These are phyloP conservation scores for Desoria tigrina DNA, from an alignment of 2,888 invertebrate genomes.

Conservation along the genomic window DNA sequence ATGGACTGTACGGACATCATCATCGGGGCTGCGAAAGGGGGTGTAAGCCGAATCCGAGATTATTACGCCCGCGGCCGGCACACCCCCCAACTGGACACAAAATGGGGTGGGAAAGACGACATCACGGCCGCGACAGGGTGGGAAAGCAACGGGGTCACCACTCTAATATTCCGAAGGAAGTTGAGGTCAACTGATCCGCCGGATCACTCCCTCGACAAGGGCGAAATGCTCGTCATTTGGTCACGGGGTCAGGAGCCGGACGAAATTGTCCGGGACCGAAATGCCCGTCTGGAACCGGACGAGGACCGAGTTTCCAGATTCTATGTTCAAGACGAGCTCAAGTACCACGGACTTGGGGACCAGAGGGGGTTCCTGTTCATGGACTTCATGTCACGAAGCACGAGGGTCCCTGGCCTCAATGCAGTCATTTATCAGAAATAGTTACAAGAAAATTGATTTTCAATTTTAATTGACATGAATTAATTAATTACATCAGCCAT, in stretches of 20 bases:
- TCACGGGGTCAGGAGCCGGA: conserved; percentile 84
- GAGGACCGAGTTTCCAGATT: conserved; percentile 71
- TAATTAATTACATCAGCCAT: too few species aligned
- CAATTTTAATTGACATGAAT: too few species aligned
- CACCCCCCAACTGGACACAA: conserved; percentile 35
- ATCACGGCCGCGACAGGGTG: conserved; percentile 84
- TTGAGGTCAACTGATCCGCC: conserved; percentile 63
- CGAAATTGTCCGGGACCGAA: conserved; percentile 70
- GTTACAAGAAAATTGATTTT: too few species aligned
- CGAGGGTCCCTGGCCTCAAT: conserved; percentile 45
- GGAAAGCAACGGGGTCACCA: conserved; percentile 85
- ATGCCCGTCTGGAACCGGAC: conserved; percentile 70
- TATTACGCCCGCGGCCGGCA: conserved; percentile 72
- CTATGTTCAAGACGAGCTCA: conserved; percentile 84
- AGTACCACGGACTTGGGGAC: conserved; percentile 83
- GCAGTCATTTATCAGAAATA: conserved; percentile 42
- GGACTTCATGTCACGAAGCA: conserved; percentile 66
- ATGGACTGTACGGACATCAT: conserved; percentile 74
- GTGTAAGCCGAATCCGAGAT: conserved; percentile 79
- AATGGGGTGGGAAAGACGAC: conserved; percentile 85
- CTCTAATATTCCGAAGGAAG: conserved; percentile 85
- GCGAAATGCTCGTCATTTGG: conserved; percentile 91
- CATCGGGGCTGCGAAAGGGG: conserved; percentile 82
- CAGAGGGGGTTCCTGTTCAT: conserved; percentile 78
- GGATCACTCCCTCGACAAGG: conserved; percentile 76